These are phyloP conservation scores for Pollenia griseotomentosa DNA, from an alignment of 2,888 invertebrate genomes.

Conservation along the genomic window DNA sequence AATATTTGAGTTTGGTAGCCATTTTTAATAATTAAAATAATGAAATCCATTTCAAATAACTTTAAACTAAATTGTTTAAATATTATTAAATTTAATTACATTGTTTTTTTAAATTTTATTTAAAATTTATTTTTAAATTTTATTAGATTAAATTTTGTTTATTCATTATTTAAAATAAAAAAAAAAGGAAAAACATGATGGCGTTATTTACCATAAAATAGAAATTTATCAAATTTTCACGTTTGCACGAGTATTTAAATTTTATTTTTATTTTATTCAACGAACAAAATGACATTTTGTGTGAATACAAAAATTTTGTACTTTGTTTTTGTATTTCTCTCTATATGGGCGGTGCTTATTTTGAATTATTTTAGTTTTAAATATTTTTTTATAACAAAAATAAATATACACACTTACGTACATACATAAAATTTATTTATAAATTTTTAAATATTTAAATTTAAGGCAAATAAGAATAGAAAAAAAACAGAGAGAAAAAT, in stretches of 20 bases:
- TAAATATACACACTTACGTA: not conserved
- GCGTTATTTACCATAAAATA: constrained; percentile 5
- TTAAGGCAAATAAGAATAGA: not conserved
- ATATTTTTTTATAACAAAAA: not conserved
- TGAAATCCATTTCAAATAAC: no score
- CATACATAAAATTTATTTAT: constrained; percentile 32
- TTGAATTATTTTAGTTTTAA: constrained; percentile 47
- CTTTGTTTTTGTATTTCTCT: not conserved
- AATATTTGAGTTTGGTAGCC: no score
- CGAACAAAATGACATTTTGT: constrained; percentile 32
- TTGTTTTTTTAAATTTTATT: not conserved
- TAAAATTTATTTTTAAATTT: constrained; percentile 5
- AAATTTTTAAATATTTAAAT: constrained; percentile 22
- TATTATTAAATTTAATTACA: not conserved
- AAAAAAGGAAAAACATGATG: not conserved
- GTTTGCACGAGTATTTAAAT: constrained; percentile 1
- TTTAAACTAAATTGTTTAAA: no score
- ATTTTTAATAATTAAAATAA: no score
- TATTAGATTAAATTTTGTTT: not conserved
- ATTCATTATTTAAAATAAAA: no score
- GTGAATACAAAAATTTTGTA: constrained; percentile 1
- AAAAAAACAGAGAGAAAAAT: constrained; percentile 36
- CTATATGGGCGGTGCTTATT: constrained; percentile 53
- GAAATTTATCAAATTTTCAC: constrained; percentile 50
- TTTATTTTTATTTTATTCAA: constrained; percentile 27